phyloP scores from a whole-genome alignment of 2,113 vertebrate genomes.

The Isichthys henryi region DNA sequence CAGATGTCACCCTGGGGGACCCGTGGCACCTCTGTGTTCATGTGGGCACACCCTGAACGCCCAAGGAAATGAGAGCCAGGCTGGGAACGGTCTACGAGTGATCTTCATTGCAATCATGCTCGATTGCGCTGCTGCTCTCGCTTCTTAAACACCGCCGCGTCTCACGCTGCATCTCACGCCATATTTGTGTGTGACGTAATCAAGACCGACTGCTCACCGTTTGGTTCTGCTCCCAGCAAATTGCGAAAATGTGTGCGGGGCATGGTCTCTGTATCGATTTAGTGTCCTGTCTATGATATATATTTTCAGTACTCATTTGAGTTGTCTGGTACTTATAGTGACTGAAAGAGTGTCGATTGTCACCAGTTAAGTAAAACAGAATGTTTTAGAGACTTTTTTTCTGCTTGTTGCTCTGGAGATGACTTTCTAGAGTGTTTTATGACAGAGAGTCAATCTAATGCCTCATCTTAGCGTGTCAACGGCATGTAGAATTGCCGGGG shows the following conservation, averaged over 20 bases:
- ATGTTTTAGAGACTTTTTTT: slow-evolving; percentile 33
- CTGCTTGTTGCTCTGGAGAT: slow-evolving; percentile 27
- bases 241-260: slow-evolving; percentile 41
- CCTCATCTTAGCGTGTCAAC: not conserved
- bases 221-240: slow-evolving; percentile 40
- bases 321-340: slow-evolving; percentile 36
- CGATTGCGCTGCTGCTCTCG: slow-evolving; percentile 37
- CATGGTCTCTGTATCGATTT: slow-evolving; percentile 34
- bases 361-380: slow-evolving; percentile 30
- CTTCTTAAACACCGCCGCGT: slow-evolving; percentile 26
- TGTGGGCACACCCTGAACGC: not conserved
- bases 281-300: slow-evolving; percentile 27
- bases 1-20: not conserved
- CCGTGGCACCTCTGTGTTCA: not conserved
- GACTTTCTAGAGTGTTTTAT: slow-evolving; percentile 12
- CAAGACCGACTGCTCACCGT: slow-evolving; percentile 37
- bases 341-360: slow-evolving; percentile 35
- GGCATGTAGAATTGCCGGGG: not conserved
- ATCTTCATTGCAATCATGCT: slow-evolving; percentile 42
- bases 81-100: not conserved
- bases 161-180: slow-evolving; percentile 45
- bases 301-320: slow-evolving; percentile 43
- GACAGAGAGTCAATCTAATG: slow-evolving; percentile 3
- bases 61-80: slow-evolving; percentile 10
- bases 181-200: slow-evolving; percentile 43